Conservation (phyloP, 2,888 invertebrate species). For the Aphodius granarius region DNA sequence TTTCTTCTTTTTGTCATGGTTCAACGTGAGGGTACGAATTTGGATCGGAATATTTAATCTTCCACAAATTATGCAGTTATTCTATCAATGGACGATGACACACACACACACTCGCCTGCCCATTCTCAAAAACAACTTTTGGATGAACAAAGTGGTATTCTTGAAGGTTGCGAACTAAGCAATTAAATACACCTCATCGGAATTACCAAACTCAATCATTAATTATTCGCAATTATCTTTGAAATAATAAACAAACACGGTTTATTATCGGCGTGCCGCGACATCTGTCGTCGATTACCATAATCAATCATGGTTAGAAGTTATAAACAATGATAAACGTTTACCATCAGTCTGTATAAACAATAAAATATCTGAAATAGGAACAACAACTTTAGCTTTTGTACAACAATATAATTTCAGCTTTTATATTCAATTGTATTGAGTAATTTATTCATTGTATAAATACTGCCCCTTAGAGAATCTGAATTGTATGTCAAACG, state of each 20-base stretch:
- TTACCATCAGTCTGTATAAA: neutral
- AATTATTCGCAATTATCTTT: constrained; percentile 2
- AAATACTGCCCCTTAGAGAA: neutral
- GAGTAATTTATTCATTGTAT: neutral
- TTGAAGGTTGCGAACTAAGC: constrained; percentile 1
- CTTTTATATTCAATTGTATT: neutral
- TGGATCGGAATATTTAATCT: constrained; percentile 2
- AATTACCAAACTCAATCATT: neutral
- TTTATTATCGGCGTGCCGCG: neutral
- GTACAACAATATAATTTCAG: too few species aligned
- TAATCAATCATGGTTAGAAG: neutral
- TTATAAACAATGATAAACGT: neutral
- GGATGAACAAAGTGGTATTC: neutral
- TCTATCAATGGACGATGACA: constrained; percentile 1
- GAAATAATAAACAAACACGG: constrained; percentile 3
- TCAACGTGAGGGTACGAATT: neutral
- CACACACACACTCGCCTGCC: constrained; percentile 1
- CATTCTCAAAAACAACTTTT: neutral
- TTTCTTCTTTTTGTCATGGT: neutral
- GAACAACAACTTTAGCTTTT: too few species aligned
- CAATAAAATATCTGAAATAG: too few species aligned
- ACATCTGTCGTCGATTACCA: neutral
- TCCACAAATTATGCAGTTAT: constrained; percentile 3
- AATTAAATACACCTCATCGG: constrained; percentile 7
- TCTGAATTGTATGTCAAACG: neutral